Evolutionary conservation across 2,888 invertebrate genomes (phyloP).

Genomic region (Spialia ferax): DNA sequence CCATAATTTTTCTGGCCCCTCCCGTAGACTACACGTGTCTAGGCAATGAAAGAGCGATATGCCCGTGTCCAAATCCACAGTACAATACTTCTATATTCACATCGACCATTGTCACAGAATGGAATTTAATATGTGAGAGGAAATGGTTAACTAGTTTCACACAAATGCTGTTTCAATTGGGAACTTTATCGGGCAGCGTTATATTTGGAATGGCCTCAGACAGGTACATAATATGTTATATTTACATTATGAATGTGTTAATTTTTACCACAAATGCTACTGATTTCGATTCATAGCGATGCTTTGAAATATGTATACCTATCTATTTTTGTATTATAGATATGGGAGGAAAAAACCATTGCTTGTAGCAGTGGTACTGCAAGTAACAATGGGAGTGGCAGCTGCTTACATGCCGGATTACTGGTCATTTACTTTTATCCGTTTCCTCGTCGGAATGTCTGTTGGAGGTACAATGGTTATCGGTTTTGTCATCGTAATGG

Average conservation of each 20-base stretch:
- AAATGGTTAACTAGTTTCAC: slow-evolving; percentile 89
- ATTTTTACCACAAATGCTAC: slow-evolving; percentile 8
- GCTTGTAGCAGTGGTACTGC: slow-evolving; percentile 90
- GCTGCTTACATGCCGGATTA: slow-evolving; percentile 89
- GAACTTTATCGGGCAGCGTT: slow-evolving; percentile 91
- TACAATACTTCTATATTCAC: slow-evolving; percentile 89
- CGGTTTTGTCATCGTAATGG: slow-evolving; percentile 88
- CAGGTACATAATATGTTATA: slow-evolving; percentile 82
- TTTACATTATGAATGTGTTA: not conserved
- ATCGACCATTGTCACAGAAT: slow-evolving; percentile 91
- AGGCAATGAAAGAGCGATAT: slow-evolving; percentile 61
- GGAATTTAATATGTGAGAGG: slow-evolving; percentile 90
- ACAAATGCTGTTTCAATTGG: slow-evolving; percentile 92
- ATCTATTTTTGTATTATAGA: slow-evolving; percentile 68
- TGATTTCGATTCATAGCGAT: not conserved
- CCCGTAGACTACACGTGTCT: slow-evolving; percentile 66
- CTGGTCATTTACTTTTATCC: slow-evolving; percentile 87
- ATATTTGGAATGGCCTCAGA: slow-evolving; percentile 92
- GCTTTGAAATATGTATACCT: not conserved
- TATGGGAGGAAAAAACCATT: slow-evolving; percentile 92
- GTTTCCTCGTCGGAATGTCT: slow-evolving; percentile 91
- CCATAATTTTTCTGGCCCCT: slow-evolving; percentile 81
- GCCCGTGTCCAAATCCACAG: slow-evolving; percentile 85
- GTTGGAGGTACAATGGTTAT: slow-evolving; percentile 94
- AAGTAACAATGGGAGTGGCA: slow-evolving; percentile 89